phyloP scores from a whole-genome alignment of 2,888 invertebrate species.

The Drosophila infuscata region DNA sequence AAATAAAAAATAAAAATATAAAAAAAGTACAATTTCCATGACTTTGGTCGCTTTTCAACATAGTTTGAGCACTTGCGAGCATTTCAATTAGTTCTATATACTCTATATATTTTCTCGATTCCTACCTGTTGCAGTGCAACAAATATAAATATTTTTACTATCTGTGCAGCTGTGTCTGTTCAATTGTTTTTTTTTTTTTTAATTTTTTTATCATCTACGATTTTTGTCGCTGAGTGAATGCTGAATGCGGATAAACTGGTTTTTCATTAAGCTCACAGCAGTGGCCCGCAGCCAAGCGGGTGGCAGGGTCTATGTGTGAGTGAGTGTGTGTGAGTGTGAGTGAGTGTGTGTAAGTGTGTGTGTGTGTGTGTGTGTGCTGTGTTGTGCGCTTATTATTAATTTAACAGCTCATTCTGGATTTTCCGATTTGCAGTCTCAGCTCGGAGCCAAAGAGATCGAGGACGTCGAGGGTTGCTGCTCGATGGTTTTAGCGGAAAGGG shows the following conservation, averaged over 20 bases:
- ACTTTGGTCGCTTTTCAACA: not conserved
- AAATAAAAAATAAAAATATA: too few species aligned
- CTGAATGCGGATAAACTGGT: conserved; percentile 63
- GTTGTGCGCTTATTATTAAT: conserved; percentile 74
- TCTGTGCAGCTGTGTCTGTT: conserved; percentile 51
- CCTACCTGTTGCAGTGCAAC: conserved; percentile 36
- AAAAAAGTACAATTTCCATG: not conserved
- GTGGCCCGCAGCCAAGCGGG: conserved; percentile 27
- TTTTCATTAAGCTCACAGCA: conserved; percentile 71
- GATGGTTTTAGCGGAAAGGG: not conserved
- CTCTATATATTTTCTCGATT: conserved; percentile 18
- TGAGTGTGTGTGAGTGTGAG: not conserved
- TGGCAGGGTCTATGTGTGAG: conserved; percentile 12
- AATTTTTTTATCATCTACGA: conserved; percentile 54
- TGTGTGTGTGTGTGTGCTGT: conserved; percentile 9
- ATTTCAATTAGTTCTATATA: conserved; percentile 3
- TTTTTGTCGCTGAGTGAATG: conserved; percentile 60
- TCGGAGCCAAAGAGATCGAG: conserved; percentile 32
- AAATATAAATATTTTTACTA: conserved; percentile 45
- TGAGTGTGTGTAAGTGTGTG: conserved; percentile 9
- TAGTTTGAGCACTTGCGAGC: not conserved
- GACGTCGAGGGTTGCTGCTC: conserved; percentile 10
- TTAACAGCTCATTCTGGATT: conserved; percentile 77
- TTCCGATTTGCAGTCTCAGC: conserved; percentile 66
- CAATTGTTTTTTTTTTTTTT: conserved; percentile 5